These are phyloP conservation scores for Heteractis magnifica DNA, from an alignment of 92 coral and sea anemone genomes.

Conservation along the genomic window DNA sequence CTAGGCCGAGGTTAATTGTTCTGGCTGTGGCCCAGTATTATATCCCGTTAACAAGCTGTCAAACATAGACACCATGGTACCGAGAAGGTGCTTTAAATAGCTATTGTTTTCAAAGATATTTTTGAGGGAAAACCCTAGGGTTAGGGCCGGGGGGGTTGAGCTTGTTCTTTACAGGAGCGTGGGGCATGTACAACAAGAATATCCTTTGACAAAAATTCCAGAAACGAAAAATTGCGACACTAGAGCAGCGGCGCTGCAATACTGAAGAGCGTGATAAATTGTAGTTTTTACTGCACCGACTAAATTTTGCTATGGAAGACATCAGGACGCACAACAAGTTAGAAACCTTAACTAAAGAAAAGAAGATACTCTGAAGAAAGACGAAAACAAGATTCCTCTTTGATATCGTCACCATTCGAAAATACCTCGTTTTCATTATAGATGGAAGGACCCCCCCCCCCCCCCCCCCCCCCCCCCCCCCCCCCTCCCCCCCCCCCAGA, in stretches of 20 bases:
- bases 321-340: no score
- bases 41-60: constrained; percentile 8
- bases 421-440: no score
- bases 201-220: neutral
- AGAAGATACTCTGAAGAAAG: no score
- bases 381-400: no score
- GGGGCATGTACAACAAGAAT: neutral
- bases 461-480: no score
- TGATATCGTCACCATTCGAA: no score
- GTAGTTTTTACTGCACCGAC: no score
- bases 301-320: no score
- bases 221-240: neutral
- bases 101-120: neutral
- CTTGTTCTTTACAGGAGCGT: neutral
- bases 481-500: no score
- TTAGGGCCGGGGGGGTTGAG: neutral
- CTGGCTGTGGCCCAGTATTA: constrained; percentile 16
- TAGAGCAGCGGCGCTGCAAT: neutral
- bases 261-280: no score
- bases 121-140: neutral
- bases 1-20: constrained; percentile 11
- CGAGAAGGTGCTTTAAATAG: neutral
- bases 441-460: no score
- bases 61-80: constrained; percentile 4
- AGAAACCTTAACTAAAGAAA: no score